Percentiles rank a stretch among this genome's conserved stretches.
phyloP scores from a whole-genome alignment of 2,888 invertebrate species.

The Candidula unifasciata region DNA sequence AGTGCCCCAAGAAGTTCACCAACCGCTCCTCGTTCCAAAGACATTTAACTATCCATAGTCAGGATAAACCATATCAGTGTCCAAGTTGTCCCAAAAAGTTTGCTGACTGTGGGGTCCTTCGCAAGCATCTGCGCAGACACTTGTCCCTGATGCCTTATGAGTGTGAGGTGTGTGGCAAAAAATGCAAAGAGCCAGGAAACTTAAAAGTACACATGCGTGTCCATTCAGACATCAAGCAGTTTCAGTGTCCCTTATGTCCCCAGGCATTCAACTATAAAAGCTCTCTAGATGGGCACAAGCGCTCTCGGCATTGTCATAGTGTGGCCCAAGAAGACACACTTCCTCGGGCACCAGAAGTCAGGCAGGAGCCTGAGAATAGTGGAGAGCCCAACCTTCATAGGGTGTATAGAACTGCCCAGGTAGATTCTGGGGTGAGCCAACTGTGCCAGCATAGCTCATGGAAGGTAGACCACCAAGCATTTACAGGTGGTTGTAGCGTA shows the following conservation, averaged over 20 bases:
- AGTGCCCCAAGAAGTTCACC: slow-evolving; percentile 46
- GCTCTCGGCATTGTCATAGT: slow-evolving; percentile 33
- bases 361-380: not conserved
- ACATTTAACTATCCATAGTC: slow-evolving; percentile 41
- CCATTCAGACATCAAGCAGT: slow-evolving; percentile 43
- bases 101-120: slow-evolving; percentile 37
- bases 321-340: not conserved
- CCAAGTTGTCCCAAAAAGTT: slow-evolving; percentile 38
- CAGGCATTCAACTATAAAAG: slow-evolving; percentile 50
- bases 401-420: not conserved
- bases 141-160: slow-evolving; percentile 29
- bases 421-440: not conserved
- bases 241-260: slow-evolving; percentile 30
- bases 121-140: slow-evolving; percentile 41
- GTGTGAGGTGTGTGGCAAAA: slow-evolving; percentile 50
- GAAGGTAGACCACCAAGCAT: slow-evolving; percentile 13
- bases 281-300: slow-evolving; percentile 44
- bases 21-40: slow-evolving; percentile 34
- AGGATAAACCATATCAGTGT: slow-evolving; percentile 46
- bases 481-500: not conserved
- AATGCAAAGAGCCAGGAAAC: slow-evolving; percentile 36
- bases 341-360: not conserved
- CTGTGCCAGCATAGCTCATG: not conserved
- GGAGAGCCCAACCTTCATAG: not conserved
- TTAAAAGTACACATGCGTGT: slow-evolving; percentile 46